Base-by-base conservation (phyloP, 2,888 invertebrate species). In the Harpalus rufipes region DNA sequence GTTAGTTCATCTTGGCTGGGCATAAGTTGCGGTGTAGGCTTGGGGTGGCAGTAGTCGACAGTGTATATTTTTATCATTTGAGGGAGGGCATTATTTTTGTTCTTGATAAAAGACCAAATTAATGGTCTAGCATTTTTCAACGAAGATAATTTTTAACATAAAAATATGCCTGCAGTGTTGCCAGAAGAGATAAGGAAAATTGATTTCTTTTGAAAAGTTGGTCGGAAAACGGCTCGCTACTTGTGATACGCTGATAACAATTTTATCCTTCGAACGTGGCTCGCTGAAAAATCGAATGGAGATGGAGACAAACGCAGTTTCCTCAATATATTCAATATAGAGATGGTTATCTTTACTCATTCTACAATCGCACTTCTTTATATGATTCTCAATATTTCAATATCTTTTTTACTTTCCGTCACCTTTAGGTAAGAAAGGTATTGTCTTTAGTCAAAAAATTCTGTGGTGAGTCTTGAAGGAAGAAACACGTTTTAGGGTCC, bases 191-290 rank as follows among this genome's bases (percentile, higher is more conserved):
- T 84, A 84, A 84, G 76, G 78, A 63, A 84, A 84, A 84, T 84
- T 84, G 84, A 84, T 84, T 84, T 84, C 84, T 84, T 84, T 84
- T 84, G 84, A 84, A 84, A 84, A 84, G 84, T 84, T 74, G 84
- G 74, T 51, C 59, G 59, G 74, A 59, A 72, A 81, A 81, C 81
- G 80, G 61, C 59, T 80, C 80, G 80, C 80, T 59, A 59, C 59
- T 59, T 80, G 61, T 61, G 80, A 59, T 61, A 80, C 41, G 80
- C 59, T 80, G 80, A 80, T 80, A 80, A 80, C 58, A 80, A 61
- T 81, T 65, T 81, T 81, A 81, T 82, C 82, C 82, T 41, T 39
- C 61, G 59, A 59, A 80, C 59, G 78, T 58, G 58, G 78, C 56
- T 78, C 78, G 78, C 44, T 78, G 80, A 80, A 80, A 80, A 80